Conservation (phyloP, 2,888 invertebrate species). For the Calameuta idolon region DNA sequence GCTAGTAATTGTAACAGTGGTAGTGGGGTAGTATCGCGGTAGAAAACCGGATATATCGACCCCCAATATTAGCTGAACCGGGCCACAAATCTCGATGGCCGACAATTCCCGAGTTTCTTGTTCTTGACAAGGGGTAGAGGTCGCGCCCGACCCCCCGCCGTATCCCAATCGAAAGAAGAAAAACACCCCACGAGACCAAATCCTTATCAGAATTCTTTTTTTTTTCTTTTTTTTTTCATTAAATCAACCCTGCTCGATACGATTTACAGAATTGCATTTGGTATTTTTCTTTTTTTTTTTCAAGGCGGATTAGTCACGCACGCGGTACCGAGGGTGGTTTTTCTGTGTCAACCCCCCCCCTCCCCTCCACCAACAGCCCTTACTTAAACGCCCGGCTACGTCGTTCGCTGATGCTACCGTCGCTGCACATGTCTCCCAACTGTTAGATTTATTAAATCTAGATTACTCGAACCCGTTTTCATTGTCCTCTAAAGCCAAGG, state of each 20-base stretch:
- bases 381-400: not conserved
- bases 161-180: not conserved
- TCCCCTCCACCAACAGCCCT: too few relatives aligned
- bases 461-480: constrained; percentile 65
- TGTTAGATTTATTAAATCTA: constrained; percentile 68
- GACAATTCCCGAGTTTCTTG: constrained; percentile 1
- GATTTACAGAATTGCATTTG: not conserved
- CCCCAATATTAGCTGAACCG: constrained; percentile 39
- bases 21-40: constrained; percentile 8
- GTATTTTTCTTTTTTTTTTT: not conserved
- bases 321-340: constrained; percentile 50
- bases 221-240: not conserved
- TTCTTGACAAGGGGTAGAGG: not conserved
- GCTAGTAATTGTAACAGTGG: not conserved
- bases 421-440: constrained; percentile 51
- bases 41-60: constrained; percentile 39
- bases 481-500: constrained; percentile 61
- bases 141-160: not conserved
- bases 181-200: not conserved
- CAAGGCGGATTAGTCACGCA: constrained; percentile 60
- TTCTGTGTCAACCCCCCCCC: constrained; percentile 27
- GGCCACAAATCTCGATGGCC: constrained; percentile 33
- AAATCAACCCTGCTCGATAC: not conserved
- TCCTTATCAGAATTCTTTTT: not conserved
- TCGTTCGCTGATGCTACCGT: not conserved